Conservation (phyloP, 2,113 vertebrate species). For the Podarcis raffonei region DNA sequence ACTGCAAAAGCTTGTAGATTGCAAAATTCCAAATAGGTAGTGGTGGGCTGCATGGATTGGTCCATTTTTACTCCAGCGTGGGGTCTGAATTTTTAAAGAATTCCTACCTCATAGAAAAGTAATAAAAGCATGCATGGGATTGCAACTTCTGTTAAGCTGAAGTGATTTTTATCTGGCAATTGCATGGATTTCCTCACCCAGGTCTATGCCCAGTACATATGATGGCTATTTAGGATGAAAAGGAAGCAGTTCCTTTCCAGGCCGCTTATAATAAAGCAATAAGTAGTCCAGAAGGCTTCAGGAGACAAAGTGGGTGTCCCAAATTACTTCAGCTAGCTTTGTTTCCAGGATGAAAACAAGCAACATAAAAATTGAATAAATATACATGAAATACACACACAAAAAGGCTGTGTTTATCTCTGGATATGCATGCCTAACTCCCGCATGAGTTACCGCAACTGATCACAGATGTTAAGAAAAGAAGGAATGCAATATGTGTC, state of each 20-base stretch:
- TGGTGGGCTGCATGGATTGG: not conserved
- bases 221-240: accelerated
- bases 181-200: not conserved
- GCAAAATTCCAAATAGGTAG: not conserved
- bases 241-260: not conserved
- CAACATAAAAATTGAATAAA: not conserved
- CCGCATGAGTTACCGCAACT: constrained; percentile 9
- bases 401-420: not conserved
- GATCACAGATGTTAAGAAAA: constrained; percentile 10
- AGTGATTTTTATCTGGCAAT: not conserved
- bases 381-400: not conserved
- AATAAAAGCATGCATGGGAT: not conserved
- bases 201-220: not conserved
- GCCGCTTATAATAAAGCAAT: not conserved
- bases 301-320: not conserved
- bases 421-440: constrained; percentile 7
- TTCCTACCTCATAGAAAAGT: not conserved
- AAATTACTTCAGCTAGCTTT: not conserved
- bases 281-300: not conserved
- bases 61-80: not conserved
- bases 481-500: not conserved
- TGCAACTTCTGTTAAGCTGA: not conserved
- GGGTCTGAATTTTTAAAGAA: not conserved
- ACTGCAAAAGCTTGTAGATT: not conserved
- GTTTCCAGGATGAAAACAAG: not conserved